Conservation (phyloP, 53 echinoderm and acorn worm species). For the Mesocentrotus franciscanus region DNA sequence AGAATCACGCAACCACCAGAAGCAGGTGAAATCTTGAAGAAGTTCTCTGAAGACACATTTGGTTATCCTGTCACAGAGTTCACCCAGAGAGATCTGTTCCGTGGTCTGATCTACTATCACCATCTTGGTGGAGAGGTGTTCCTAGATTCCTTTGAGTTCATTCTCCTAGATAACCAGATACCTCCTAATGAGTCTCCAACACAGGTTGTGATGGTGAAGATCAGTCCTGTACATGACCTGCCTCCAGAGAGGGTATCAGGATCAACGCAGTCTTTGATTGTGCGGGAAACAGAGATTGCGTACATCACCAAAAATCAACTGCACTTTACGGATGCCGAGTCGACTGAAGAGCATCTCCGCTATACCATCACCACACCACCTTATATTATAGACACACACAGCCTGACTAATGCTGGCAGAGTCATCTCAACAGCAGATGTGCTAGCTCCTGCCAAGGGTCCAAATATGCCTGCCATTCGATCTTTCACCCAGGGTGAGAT, state of each 20-base stretch:
- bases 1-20: constrained; percentile 77
- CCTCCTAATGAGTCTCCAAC: constrained; percentile 90
- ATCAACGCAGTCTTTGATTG: constrained; percentile 70
- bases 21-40: constrained; percentile 90
- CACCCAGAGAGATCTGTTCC: constrained; percentile 89
- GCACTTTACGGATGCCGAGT: constrained; percentile 89
- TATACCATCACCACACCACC: constrained; percentile 96
- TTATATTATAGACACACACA: constrained; percentile 82
- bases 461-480: constrained; percentile 65
- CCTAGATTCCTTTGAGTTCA: constrained; percentile 83
- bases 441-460: constrained; percentile 83
- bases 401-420: constrained; percentile 89
- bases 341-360: constrained; percentile 73
- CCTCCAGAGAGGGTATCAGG: constrained; percentile 72
- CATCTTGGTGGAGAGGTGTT: constrained; percentile 95
- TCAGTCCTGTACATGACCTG: constrained; percentile 88
- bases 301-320: constrained; percentile 84
- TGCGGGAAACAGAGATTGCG: constrained; percentile 88
- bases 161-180: constrained; percentile 83
- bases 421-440: constrained; percentile 81
- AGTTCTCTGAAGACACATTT: constrained; percentile 82
- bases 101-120: constrained; percentile 94
- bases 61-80: constrained; percentile 95
- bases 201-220: constrained; percentile 80
- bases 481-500: constrained; percentile 87